Evolutionary conservation across 1,140 invertebrate species (phyloP), one percentile per base, ranked within the genome.

Genomic region (Phthorimaea operculella): DNA sequence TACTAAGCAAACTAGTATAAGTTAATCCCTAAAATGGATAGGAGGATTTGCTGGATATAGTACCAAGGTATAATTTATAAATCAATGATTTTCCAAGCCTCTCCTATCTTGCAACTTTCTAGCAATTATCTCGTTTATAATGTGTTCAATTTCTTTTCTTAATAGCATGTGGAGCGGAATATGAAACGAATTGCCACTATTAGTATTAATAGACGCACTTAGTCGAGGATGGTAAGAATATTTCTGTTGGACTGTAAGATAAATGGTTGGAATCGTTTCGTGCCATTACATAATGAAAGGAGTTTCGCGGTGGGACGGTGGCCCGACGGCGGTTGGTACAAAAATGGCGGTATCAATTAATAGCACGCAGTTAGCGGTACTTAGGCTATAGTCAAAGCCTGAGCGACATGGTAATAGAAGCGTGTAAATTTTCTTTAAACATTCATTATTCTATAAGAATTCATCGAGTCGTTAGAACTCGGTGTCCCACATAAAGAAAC

Each of bases 291-390:
- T 66, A 66, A 70, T 63, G 63, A 67, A 68, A 60, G 33, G 56
- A 58, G 55, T 62, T 54, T 52, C 52, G 60, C 52, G 36, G 51
- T 39, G 34, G 39, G 16, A 28, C 6, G 6, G 21, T 28, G n/a
- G n/a, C 21, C 6, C 21, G 21, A 28, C 21, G 47, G 53, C 58
- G 63, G 58, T 49, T 59, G 55, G 64, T 63, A 58, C 68, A 76
- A 79, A 81, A 79, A 79, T 81, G 69, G 68, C 66, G 64, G 70
- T 78, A 79, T 79, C 76, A 80, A 80, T 83, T 79, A 79, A 81
- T 79, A 79, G 74, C 63, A 28, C 21, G 21, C 21, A 28, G 21
- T 28, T 28, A 4, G 21, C 21, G 21, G 21, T 28, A 28, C 21
- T 28, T 28, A 6, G 2, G 21, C 21, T 4, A 6, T 2, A 28